These are phyloP conservation scores for Bucco capensis DNA, from an alignment of 2,113 vertebrate genomes.

Conservation along the genomic window DNA sequence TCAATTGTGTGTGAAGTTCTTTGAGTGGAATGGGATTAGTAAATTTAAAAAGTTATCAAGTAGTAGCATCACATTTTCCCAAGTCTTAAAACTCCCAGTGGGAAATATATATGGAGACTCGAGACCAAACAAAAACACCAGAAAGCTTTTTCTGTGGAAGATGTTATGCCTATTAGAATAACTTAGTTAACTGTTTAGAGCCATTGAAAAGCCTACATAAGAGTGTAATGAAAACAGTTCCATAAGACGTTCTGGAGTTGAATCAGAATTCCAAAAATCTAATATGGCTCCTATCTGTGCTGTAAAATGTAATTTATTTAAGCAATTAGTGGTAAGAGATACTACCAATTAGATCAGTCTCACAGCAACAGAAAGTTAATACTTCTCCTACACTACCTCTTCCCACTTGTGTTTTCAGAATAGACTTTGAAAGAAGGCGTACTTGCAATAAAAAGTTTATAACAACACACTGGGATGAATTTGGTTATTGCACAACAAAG, in stretches of 20 bases:
- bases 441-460: background rate
- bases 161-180: background rate
- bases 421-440: background rate
- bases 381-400: background rate
- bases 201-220: conserved; percentile 2
- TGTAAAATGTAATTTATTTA: conserved; percentile 45
- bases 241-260: background rate
- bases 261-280: conserved; percentile 45
- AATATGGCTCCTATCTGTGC: conserved; percentile 19
- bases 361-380: conserved; percentile 3
- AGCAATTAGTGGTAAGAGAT: conserved; percentile 32
- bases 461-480: background rate
- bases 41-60: background rate
- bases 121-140: background rate
- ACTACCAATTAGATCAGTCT: conserved; percentile 24
- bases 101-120: background rate
- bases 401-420: background rate
- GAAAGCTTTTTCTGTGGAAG: background rate
- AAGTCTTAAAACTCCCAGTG: background rate
- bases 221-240: background rate
- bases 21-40: background rate
- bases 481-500: background rate
- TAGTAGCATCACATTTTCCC: background rate
- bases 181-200: conserved; percentile 14
- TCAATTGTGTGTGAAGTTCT: background rate